Conservation (phyloP, 1,140 invertebrate genomes). For the Trichonephila inaurata region DNA sequence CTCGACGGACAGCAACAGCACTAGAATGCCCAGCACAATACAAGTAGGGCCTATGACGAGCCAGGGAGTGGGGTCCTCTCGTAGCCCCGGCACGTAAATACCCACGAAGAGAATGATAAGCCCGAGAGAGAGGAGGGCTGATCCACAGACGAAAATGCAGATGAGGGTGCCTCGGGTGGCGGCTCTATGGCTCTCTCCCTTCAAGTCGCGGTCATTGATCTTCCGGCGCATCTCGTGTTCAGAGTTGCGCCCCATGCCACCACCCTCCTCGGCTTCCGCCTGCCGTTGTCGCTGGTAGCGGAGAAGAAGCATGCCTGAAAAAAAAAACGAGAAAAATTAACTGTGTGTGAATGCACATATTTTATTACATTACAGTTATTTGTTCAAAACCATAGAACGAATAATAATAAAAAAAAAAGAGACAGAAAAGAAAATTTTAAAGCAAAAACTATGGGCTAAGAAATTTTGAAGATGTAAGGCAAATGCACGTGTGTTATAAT, state of each 20-base stretch:
- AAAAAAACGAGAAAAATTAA: background rate
- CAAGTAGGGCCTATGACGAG: constrained; percentile 75
- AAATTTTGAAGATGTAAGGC: too few species aligned
- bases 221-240: constrained; percentile 65
- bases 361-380: too few species aligned
- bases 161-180: constrained; percentile 71
- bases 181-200: constrained; percentile 50
- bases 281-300: constrained; percentile 66
- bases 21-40: constrained; percentile 72
- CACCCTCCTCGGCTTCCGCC: constrained; percentile 56
- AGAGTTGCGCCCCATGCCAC: constrained; percentile 2
- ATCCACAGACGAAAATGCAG: constrained; percentile 73
- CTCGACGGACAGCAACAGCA: constrained; percentile 72
- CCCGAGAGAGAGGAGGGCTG: constrained; percentile 53
- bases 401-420: too few species aligned
- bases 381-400: too few species aligned
- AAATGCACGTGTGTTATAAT: too few species aligned
- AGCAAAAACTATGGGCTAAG: too few species aligned
- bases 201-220: constrained; percentile 63
- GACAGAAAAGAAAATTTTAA: too few species aligned
- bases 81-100: constrained; percentile 31
- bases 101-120: constrained; percentile 51
- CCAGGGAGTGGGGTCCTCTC: constrained; percentile 71
- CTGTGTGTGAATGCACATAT: background rate
- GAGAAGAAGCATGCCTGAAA: constrained; percentile 65